Evolutionary conservation across 2,888 invertebrate species (phyloP), one percentile per base, ranked within the genome.

Genomic region (Teleogryllus oceanicus): DNA sequence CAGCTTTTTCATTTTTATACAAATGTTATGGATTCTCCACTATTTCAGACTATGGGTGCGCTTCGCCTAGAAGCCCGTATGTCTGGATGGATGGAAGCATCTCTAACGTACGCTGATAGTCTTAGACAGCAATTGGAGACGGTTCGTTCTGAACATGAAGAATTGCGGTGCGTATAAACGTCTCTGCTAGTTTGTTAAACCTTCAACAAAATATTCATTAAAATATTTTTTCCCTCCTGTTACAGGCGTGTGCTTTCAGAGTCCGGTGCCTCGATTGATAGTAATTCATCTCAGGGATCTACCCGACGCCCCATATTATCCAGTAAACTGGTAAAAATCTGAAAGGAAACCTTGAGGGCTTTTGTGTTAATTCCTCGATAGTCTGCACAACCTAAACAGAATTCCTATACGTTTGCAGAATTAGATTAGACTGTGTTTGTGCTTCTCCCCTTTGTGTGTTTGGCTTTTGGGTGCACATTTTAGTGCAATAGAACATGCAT

Each of bases 51-150:
- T 11, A 62, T 62, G 62, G 62, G 62, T 62, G 62, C 62, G 3
- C 62, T 62, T 1, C 62, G 62, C n/a, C 8, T 62, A 8, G 62
- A 62, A 62, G 62, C 62, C 13, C 13, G 62, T 18, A 62, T 62
- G 62, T 62, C 62, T 18, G 62, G 62, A n/a, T 62, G 62, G 62
- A 62, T 62, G 62, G 62, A 62, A n/a, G 62, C 62, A 62, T 62
- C 62, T 13, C 62, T 62, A 18, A 13, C 13, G 4, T 62, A 62
- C 62, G n/a, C 13, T 8, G 62, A 62, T 62, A 13, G n/a, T 18
- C 62, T 62, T 16, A 62, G n/a, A 8, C 62, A 18, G 8, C 62
- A 62, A 62, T 62, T 62, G 62, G 62, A 62, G n/a, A 62, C 62
- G 13, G 62, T n/a, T 62, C 13, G 62, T 18, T 18, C 62, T 62